phyloP scores from a whole-genome alignment of 2,113 vertebrate species.

The Oophaga pumilio region DNA sequence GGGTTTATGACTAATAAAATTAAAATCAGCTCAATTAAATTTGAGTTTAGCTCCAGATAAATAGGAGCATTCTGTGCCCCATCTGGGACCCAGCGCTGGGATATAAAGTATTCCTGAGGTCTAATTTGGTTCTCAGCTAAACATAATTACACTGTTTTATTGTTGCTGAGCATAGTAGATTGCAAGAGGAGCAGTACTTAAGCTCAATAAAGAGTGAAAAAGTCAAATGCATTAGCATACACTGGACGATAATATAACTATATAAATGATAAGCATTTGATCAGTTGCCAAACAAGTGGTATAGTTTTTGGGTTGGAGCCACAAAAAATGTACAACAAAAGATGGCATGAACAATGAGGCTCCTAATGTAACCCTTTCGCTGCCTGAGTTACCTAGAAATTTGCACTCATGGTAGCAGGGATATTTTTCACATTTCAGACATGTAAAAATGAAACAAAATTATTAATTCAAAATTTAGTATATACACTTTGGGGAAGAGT shows the following conservation, averaged over 20 bases:
- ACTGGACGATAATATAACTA: constrained; percentile 23
- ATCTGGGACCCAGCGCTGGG: constrained; percentile 9
- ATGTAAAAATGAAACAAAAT: no score
- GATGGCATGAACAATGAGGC: neutral
- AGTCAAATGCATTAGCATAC: constrained; percentile 37
- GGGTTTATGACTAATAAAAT: constrained; percentile 36
- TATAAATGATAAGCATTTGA: constrained; percentile 25
- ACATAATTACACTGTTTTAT: constrained; percentile 33
- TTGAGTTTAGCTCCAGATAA: constrained; percentile 19
- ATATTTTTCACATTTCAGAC: no score
- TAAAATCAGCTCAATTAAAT: constrained; percentile 21
- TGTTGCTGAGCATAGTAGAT: constrained; percentile 13
- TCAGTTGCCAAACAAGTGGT: constrained; percentile 18
- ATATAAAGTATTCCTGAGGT: constrained; percentile 24
- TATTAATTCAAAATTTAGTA: no score
- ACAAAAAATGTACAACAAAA: neutral
- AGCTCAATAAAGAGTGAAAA: constrained; percentile 2
- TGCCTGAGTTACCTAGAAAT: no score
- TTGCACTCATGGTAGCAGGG: no score
- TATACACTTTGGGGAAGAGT: no score
- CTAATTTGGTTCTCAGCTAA: constrained; percentile 25
- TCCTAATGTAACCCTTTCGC: constrained; percentile 5
- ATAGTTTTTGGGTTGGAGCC: neutral
- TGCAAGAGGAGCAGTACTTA: constrained; percentile 13
- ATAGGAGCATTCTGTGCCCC: constrained; percentile 7